Conservation (phyloP, 2,113 vertebrate genomes). For the Hucho hucho region DNA sequence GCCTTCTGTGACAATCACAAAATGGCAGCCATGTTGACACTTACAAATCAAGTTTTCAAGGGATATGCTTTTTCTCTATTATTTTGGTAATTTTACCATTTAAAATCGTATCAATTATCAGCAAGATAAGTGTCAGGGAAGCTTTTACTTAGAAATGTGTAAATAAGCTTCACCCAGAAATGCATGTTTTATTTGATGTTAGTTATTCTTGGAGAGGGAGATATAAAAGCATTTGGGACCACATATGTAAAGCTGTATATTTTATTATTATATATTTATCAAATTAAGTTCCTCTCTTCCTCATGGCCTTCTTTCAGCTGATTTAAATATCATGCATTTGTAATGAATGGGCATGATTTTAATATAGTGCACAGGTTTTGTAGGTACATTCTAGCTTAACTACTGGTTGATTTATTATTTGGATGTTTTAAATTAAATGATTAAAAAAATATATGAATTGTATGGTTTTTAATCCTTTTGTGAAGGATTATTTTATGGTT, state of each 20-base stretch:
- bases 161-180: too few species aligned
- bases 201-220: conserved; percentile 30
- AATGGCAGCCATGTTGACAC: conserved; percentile 66
- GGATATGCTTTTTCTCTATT: conserved; percentile 44
- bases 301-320: conserved; percentile 27
- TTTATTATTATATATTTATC: conserved; percentile 69
- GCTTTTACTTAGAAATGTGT: too few species aligned
- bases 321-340: conserved; percentile 21
- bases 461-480: conserved; percentile 60
- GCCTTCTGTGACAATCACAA: conserved; percentile 44
- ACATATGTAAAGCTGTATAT: conserved; percentile 56
- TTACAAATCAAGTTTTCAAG: conserved; percentile 39
- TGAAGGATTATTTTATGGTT: conserved; percentile 58
- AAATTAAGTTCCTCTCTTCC: conserved; percentile 25
- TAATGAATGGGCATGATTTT: conserved; percentile 57
- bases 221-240: conserved; percentile 24
- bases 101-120: conserved; percentile 33
- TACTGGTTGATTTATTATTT: conserved; percentile 23
- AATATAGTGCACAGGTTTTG: conserved; percentile 51
- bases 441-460: conserved; percentile 32
- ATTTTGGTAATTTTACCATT: background rate
- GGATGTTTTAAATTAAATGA: conserved; percentile 57
- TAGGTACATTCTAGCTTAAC: conserved; percentile 45
- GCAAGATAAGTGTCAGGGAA: conserved; percentile 7
- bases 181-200: background rate